These are phyloP conservation scores for Eledone cirrhosa DNA, from an alignment of 2,888 invertebrate genomes.

Conservation along the genomic window DNA sequence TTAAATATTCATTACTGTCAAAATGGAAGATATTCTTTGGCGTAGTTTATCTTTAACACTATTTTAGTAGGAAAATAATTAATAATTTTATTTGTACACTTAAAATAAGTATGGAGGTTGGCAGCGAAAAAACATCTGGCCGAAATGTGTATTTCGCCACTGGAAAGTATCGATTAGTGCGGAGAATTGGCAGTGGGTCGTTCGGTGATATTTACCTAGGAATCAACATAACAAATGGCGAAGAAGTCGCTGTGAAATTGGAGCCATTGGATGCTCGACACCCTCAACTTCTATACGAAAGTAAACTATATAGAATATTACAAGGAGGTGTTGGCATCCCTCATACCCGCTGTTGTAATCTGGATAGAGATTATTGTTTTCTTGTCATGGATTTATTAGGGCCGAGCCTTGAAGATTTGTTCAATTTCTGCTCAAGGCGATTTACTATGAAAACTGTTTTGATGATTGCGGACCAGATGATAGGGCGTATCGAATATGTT, in stretches of 20 bases:
- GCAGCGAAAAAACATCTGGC: conserved; percentile 49
- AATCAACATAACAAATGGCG: conserved; percentile 65
- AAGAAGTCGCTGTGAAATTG: conserved; percentile 70
- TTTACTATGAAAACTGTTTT: conserved; percentile 99
- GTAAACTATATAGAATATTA: conserved; percentile 70
- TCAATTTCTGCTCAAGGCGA: conserved; percentile 98
- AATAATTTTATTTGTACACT: too few relatives aligned
- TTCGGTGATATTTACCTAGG: conserved; percentile 67
- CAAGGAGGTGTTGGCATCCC: conserved; percentile 68
- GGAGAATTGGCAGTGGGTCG: conserved; percentile 67
- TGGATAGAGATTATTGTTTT: conserved; percentile 97
- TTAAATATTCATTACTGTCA: background rate
- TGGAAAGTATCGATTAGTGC: conserved; percentile 64
- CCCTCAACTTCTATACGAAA: conserved; percentile 70
- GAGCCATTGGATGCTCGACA: conserved; percentile 70
- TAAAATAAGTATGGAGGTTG: conserved; percentile 48
- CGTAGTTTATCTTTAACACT: background rate
- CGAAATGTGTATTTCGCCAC: conserved; percentile 64
- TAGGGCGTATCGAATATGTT: conserved; percentile 92
- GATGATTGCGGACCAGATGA: conserved; percentile 90
- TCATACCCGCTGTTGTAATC: conserved; percentile 69
- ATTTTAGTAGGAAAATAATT: background rate
- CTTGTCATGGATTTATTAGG: conserved; percentile 99
- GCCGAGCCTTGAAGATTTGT: conserved; percentile 97
- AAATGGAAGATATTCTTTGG: conserved; percentile 23